Evolutionary conservation across 1,140 invertebrate species (phyloP), one percentile per base, ranked within the genome.

Genomic region (Bombus terrestris): DNA sequence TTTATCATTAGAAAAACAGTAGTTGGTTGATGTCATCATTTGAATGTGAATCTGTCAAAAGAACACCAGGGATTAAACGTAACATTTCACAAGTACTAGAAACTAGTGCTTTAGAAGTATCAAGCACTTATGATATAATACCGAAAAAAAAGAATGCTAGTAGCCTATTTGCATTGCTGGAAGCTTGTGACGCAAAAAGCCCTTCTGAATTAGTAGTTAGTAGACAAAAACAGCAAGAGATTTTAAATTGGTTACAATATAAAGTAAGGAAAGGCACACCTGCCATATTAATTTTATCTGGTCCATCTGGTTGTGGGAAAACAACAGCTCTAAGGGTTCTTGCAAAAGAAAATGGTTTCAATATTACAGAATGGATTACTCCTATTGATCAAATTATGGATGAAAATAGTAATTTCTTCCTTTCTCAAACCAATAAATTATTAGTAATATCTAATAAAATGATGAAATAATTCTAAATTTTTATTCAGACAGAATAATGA

Each of bases 281-380:
- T 35, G 93, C 93, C n/a, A 96, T 97, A 64, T 92, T 97, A 41
- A 90, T 97, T 3, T 82, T 98, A n/a, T 96, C 96, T 13, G 97
- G 97, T 3, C 97, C 97, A 32, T 96, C 97, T 1, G 97, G 97
- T 2, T 96, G 96, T 92, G 97, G 97, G 0, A 98, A 98, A 95
- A 97, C 97, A 8, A 93, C 96, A 2, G 96, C 97, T 5, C 68
- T 97, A 35, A 96, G 95, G 74, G 93, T 96, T 4, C 79, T 97
- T 18, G 96, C 97, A 66, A 94, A 96, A 74, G 96, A 96, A 87
- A 92, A 96, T 81, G 94, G 94, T 78, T 96, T 96, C 81, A 94
- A 96, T 88, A 83, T 97, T 62, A 94, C 96, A 39, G 97, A 98
- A 93, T 98, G 97, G 97, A 96, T 97, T 37, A 97, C 97, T 86